Evolutionary conservation across 1,140 invertebrate species (phyloP), one percentile per base, ranked within the genome.

Genomic region (Sipha flava): DNA sequence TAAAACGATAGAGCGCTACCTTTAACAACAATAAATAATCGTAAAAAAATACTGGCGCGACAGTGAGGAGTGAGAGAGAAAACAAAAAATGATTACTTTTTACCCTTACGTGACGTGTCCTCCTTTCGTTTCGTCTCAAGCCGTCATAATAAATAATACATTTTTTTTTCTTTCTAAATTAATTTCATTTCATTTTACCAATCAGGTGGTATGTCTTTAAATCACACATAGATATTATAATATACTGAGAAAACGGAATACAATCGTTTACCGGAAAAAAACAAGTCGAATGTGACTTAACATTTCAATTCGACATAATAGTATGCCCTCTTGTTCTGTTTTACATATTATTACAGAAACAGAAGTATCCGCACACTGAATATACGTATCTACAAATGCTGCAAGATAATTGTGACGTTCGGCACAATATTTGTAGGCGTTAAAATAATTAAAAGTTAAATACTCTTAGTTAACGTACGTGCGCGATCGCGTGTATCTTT

Each of bases 1-100:
- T 77, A 77, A 77, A 77, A 77, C 73, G 73, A 77, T 77, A 77
- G 73, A 77, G 73, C 73, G 73, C 73, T 77, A 77, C 73, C 52
- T 77, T 59, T 77, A 59, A 77, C 73, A 77, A 77, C 49, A 77
- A 77, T 43, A 77, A 59, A 59, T 77, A 77, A 75, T 57, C 72
- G 72, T 75, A 75, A 75, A 75, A 75, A 54, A 59, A 37, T 66
- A 66, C 37, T 66, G n/a, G n/a, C 64, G 64, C 64, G 21, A 40
- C 34, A 66, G 21, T 26, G 21, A 66, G 7, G 34, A 43, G 52
- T 37, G 73, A 59, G 73, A 77, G 49, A 77, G 73, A 77, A n/a
- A 54, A 37, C 16, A 23, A 40, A 75, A 77, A 77, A 57, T 77
- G 52, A 57, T 77, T 57, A 54, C 52, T 77, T 77, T 77, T 77